A percentile compares a stretch with the other conserved stretches of the same genome.
Conservation (phyloP, 2,888 invertebrate species). For the Cerceris ruficornis region DNA sequence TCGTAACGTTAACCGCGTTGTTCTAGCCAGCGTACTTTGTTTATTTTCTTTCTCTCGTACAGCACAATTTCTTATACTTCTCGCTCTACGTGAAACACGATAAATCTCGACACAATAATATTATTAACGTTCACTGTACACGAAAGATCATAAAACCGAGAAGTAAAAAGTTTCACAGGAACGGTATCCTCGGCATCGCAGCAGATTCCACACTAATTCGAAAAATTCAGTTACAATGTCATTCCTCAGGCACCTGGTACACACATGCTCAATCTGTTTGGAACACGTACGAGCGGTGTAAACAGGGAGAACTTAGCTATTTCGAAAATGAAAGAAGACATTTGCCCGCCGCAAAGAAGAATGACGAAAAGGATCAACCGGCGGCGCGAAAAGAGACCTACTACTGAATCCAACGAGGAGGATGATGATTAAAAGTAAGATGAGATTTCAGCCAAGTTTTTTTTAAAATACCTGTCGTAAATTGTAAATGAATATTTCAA, state of each 20-base stretch:
- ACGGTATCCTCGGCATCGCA: neutral
- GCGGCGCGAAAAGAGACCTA: conserved; percentile 31
- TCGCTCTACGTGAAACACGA: too few species aligned
- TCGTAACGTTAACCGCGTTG: too few species aligned
- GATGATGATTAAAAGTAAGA: conserved; percentile 17
- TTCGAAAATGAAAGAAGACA: conserved; percentile 2
- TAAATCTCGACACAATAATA: neutral
- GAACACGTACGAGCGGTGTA: conserved; percentile 9
- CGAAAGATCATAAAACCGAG: neutral
- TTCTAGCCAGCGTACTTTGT: too few species aligned
- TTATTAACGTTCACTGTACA: neutral
- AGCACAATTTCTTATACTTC: too few species aligned
- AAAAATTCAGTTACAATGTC: conserved; percentile 52
- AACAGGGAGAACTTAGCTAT: conserved; percentile 34
- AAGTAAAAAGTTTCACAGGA: neutral
- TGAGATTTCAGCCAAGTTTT: neutral
- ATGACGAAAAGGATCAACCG: conserved; percentile 31
- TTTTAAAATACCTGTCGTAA: neutral
- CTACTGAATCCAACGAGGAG: conserved; percentile 7
- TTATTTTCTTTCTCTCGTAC: too few species aligned
- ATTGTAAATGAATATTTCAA: too few species aligned
- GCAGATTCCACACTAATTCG: conserved; percentile 7
- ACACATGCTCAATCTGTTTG: conserved; percentile 28
- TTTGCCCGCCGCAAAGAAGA: conserved; percentile 33
- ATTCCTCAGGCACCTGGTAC: conserved; percentile 60